These are phyloP conservation scores for Acanthacorydalis orientalis DNA, from an alignment of 2,888 invertebrate species.

Conservation along the genomic window DNA sequence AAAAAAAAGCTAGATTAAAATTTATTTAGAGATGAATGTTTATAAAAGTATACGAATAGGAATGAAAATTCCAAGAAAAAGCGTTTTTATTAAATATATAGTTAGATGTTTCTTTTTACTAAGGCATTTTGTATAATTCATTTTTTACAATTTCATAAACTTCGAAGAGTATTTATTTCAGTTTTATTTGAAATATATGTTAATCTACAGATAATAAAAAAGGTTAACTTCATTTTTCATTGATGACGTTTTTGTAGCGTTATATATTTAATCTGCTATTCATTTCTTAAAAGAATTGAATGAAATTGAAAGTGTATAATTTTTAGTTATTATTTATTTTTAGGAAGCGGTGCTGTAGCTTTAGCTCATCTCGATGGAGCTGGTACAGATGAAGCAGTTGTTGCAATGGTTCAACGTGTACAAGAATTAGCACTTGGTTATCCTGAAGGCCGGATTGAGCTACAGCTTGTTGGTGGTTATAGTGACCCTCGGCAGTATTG, in stretches of 20 bases:
- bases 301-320: not conserved
- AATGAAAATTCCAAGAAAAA: no score
- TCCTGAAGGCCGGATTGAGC: conserved; percentile 75
- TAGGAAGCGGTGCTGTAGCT: conserved; percentile 78
- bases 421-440: conserved; percentile 73
- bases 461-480: conserved; percentile 84
- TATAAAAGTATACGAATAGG: no score
- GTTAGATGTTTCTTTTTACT: no score
- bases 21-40: no score
- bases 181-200: no score
- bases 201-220: no score
- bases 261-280: not conserved
- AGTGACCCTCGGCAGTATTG: conserved; percentile 74
- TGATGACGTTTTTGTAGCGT: not conserved
- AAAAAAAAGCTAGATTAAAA: no score
- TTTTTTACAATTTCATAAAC: no score
- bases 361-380: conserved; percentile 73
- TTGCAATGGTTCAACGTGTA: conserved; percentile 69
- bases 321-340: conserved; percentile 9
- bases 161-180: no score
- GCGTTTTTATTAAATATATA: no score
- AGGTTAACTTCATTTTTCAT: no score
- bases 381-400: conserved; percentile 68
- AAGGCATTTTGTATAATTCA: no score
- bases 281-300: not conserved